phyloP scores from a whole-genome alignment of 2,797 vertebrate species.

The Anableps anableps region DNA sequence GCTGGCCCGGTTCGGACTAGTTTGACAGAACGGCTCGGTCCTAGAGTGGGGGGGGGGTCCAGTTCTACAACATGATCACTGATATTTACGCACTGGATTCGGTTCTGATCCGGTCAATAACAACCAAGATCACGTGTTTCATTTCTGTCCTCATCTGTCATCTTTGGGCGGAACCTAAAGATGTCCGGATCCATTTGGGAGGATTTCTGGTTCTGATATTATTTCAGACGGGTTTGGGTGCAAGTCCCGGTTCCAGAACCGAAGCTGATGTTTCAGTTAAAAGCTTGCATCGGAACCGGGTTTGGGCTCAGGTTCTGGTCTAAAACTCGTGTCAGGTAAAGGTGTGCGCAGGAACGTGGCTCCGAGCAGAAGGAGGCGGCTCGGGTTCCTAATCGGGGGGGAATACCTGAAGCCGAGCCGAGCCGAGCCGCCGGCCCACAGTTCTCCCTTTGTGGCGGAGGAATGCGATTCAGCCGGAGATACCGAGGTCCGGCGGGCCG shows the following conservation, averaged over 20 bases:
- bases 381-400: conserved; percentile 76
- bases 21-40: not conserved
- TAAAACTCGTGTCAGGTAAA: not conserved
- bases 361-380: not conserved
- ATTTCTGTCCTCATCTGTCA: too few relatives aligned
- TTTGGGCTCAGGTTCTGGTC: not conserved
- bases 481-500: conserved; percentile 49
- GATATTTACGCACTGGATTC: too few relatives aligned
- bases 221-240: not conserved
- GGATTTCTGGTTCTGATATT: not conserved
- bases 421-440: conserved; percentile 75
- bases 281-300: not conserved
- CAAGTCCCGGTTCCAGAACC: not conserved
- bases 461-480: conserved; percentile 81
- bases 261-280: too few relatives aligned
- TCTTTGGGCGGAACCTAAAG: too few relatives aligned
- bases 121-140: too few relatives aligned
- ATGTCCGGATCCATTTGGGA: not conserved
- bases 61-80: too few relatives aligned
- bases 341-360: not conserved
- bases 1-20: not conserved
- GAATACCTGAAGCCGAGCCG: conserved; percentile 76
- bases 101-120: too few relatives aligned
- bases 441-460: conserved; percentile 78
- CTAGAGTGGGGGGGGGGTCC: too few relatives aligned